Evolutionary conservation across 2,113 vertebrate genomes (phyloP), one percentile per base, ranked within the genome.

Genomic region (Chloropsis cyanopogon): DNA sequence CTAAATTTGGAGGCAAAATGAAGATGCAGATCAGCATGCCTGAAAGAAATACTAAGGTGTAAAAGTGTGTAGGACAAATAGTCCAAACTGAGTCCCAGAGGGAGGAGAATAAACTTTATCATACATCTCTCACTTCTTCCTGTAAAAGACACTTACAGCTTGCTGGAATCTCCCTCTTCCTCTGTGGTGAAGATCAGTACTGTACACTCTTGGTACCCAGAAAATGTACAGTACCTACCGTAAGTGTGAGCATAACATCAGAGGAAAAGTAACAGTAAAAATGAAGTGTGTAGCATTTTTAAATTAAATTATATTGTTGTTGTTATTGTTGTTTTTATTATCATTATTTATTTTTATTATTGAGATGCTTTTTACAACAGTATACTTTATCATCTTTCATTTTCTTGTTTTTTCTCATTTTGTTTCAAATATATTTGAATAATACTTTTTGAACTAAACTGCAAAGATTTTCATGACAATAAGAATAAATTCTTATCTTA

Each of bases 131-230:
- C 33, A 37, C 19, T 85, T 49, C 26, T 68, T 78, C 31, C 44
- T 44, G 18, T 44, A 69, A 82, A 79, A 6, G 31, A 31, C 7
- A 47, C 7, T 25, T 57, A 25, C 2, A 25, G 1, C 28, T 75
- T 65, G 2, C 28, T 50, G 46, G 16, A 64, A 65, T 87, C 75
- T 75, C 22, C 12, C 28, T 41, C 6, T 15, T 90, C 25, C 11
- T 37, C 4, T 37, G 3, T 60, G n/a, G 23, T 35, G 29, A 44
- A 1, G 0, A 70, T 11, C 2, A 8, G 24, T 60, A 33, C 9
- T 6, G 2, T 41, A 37, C 25, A 46, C 4, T 54, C 31, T 59
- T 82, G 22, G 15, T 29, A 41, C 6, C 8, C 35, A 41, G 17
- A n/a, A 25, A 69, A 23, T 9, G 8, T 64, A 37, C 1, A 0